Base-by-base conservation (phyloP, 1,140 invertebrate species). In the Neodiprion virginianus region DNA sequence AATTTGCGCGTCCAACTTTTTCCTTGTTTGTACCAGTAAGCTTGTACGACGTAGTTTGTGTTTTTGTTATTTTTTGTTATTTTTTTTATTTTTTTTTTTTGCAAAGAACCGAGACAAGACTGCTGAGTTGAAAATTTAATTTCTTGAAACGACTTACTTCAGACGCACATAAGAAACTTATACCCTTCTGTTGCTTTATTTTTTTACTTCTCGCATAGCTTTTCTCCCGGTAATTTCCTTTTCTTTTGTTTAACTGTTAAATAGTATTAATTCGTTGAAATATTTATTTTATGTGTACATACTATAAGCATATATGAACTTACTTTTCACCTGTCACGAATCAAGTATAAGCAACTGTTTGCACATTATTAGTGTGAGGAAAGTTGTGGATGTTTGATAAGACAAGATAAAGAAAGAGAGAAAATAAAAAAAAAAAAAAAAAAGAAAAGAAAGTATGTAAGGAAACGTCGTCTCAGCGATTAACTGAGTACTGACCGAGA, bases 401-500 rank as follows among this genome's bases (percentile, higher is more conserved):
- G n/a, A 61, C 53, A 61, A 61, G 8, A 61, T 1, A 61, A 61
- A 61, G n/a, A 1, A 69, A 21, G 23, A 69, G 8, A 69, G 23
- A 14, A 47, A 21, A 8, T 3, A 69, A 69, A 8, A 21, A 69
- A 69, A 8, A 47, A 69, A 69, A 2, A 69, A 17, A 2, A 7
- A 65, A 47, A 10, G 67, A 69, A 14, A 23, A 47, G 3, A 69
- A 12, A 69, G n/a, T 12, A 61, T 12, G 53, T 61, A 61, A 61
- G 67, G 17, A 69, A 23, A 47, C 8, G 40, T 21, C 17, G 17
- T 69, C 67, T 71, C 23, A 17, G 70, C 17, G 9, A 48, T 71
- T 40, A n/a, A 87, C 80, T 85, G 84, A 84, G 82, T 86, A 89
- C 85, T 89, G 81, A 89, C 83, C 83, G 84, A 87, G 83, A 87